Evolutionary conservation across 2,113 vertebrate genomes (phyloP).

Genomic region (Takifugu bimaculatus): DNA sequence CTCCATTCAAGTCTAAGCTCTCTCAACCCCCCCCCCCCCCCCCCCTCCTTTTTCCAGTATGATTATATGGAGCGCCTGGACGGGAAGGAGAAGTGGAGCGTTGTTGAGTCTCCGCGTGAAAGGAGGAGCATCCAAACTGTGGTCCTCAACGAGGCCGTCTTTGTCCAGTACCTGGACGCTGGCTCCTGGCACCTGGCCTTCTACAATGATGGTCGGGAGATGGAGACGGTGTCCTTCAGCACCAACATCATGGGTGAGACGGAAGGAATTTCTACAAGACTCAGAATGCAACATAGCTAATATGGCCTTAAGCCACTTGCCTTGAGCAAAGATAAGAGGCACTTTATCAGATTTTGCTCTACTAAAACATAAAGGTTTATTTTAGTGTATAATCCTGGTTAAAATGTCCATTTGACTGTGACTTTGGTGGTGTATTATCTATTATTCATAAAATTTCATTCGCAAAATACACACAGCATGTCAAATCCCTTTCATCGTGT

Average conservation of each 20-base stretch:
- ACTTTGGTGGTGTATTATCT: no score
- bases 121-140: conserved; percentile 94
- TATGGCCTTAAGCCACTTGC: not conserved
- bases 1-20: conserved; percentile 13
- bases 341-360: no score
- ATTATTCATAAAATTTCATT: conserved; percentile 7
- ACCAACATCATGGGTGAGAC: conserved; percentile 89
- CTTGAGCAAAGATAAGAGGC: not conserved
- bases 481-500: conserved; percentile 1
- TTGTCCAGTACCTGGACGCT: conserved; percentile 93
- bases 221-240: conserved; percentile 92
- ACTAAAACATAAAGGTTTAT: no score
- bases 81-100: conserved; percentile 98
- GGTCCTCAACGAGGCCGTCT: conserved; percentile 96
- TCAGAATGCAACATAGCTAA: not conserved
- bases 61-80: conserved; percentile 99
- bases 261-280: not conserved
- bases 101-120: conserved; percentile 91
- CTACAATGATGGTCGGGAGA: conserved; percentile 97
- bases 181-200: conserved; percentile 97
- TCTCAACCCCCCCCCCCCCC: not conserved
- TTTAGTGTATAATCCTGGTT: not conserved
- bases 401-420: not conserved
- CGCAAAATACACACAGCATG: conserved; percentile 3
- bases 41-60: conserved; percentile 72